These are phyloP conservation scores for Centruroides sculpturatus DNA, from an alignment of 1,140 invertebrate genomes.

Conservation along the genomic window DNA sequence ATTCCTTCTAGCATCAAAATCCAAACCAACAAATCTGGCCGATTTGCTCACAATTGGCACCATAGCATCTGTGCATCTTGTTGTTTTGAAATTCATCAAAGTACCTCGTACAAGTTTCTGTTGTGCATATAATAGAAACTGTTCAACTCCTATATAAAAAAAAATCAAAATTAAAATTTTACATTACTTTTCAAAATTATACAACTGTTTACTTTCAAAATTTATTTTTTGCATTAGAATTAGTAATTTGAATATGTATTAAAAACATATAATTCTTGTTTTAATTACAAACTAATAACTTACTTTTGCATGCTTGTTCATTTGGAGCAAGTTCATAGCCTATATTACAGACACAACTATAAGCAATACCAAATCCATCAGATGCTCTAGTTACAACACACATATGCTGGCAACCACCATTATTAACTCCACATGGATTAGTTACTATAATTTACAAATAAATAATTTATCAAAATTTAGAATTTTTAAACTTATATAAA, in stretches of 20 bases:
- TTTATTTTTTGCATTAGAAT: too few species aligned
- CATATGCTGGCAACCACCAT: constrained; percentile 87
- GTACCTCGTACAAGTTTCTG: constrained; percentile 93
- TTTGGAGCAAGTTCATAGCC: constrained; percentile 64
- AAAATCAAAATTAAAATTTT: too few species aligned
- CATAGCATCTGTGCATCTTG: constrained; percentile 88
- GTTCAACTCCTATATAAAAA: too few species aligned
- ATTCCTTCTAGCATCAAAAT: constrained; percentile 81
- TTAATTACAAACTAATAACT: constrained; percentile 19
- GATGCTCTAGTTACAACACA: constrained; percentile 72
- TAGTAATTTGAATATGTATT: too few species aligned
- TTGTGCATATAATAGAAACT: constrained; percentile 90
- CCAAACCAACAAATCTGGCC: constrained; percentile 90
- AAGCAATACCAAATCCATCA: constrained; percentile 67
- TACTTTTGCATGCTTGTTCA: constrained; percentile 62
- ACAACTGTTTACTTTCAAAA: too few species aligned
- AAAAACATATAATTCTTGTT: constrained; percentile 14
- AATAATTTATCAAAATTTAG: not conserved
- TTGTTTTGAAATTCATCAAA: constrained; percentile 70
- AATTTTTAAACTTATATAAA: not conserved
- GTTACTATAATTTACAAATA: constrained; percentile 32
- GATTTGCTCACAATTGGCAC: constrained; percentile 58
- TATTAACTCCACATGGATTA: constrained; percentile 81
- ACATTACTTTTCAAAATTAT: too few species aligned
- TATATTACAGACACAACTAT: constrained; percentile 84